These are phyloP conservation scores for Drosophila paramelanica DNA, from an alignment of 2,888 invertebrate genomes.

Conservation along the genomic window DNA sequence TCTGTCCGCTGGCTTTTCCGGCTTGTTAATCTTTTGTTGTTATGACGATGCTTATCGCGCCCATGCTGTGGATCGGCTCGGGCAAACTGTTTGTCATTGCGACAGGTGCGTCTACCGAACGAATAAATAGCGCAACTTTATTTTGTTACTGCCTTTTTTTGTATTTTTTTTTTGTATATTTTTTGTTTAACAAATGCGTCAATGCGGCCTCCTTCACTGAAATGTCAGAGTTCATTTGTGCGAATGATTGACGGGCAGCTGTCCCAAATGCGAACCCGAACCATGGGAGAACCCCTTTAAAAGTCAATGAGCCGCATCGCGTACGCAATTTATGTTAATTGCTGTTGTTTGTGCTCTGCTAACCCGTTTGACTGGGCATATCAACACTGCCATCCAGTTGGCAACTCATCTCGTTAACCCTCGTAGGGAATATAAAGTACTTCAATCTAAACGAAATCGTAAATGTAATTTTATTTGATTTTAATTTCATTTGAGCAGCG, in stretches of 20 bases:
- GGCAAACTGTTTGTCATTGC: slow-evolving; percentile 46
- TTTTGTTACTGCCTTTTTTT: neutral
- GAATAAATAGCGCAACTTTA: slow-evolving; percentile 32
- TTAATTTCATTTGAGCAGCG: neutral
- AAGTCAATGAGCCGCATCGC: slow-evolving; percentile 61
- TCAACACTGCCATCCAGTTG: neutral
- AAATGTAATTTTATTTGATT: neutral
- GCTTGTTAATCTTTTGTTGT: slow-evolving; percentile 66
- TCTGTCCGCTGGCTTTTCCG: slow-evolving; percentile 41
- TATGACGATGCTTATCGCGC: slow-evolving; percentile 65
- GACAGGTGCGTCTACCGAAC: slow-evolving; percentile 57
- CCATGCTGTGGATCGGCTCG: slow-evolving; percentile 32
- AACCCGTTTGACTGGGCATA: slow-evolving; percentile 10
- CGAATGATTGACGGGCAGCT: slow-evolving; percentile 64
- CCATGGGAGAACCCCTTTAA: slow-evolving; percentile 46
- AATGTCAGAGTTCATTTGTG: slow-evolving; percentile 67
- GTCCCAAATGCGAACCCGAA: slow-evolving; percentile 36
- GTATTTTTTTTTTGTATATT: neutral
- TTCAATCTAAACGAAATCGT: neutral
- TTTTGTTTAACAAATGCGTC: slow-evolving; percentile 8
- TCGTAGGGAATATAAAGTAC: neutral
- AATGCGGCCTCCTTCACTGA: slow-evolving; percentile 17
- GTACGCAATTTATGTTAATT: slow-evolving; percentile 70
- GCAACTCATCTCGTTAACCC: neutral
- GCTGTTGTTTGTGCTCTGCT: slow-evolving; percentile 31